Conservation (phyloP, 2,797 vertebrate species). For the Peromyscus attwateri region DNA sequence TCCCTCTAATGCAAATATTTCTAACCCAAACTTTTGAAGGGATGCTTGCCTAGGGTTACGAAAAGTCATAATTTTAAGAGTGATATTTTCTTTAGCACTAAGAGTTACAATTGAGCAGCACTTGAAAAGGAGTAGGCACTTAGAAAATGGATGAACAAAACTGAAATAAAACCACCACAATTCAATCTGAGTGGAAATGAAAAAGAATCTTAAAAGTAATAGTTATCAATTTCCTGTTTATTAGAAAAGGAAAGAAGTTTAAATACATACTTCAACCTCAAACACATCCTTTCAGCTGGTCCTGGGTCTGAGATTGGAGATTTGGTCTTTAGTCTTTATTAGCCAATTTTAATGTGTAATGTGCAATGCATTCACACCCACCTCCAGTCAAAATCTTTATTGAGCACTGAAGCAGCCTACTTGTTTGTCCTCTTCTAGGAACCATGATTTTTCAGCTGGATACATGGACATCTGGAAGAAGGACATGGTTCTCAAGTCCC, state of each 20-base stretch:
- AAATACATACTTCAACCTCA: conserved; percentile 43
- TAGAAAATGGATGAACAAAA: conserved; percentile 63
- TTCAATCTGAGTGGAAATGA: neutral
- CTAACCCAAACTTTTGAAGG: conserved; percentile 56
- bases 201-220: conserved; percentile 56
- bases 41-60: conserved; percentile 60
- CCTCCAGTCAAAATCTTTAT: neutral
- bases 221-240: neutral
- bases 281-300: conserved; percentile 28
- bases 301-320: neutral
- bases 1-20: conserved; percentile 73
- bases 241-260: conserved; percentile 37
- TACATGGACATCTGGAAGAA: neutral
- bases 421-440: neutral
- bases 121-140: conserved; percentile 54
- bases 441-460: neutral
- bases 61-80: conserved; percentile 68
- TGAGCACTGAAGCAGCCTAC: neutral
- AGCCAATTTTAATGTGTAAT: conserved; percentile 53
- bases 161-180: neutral
- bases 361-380: neutral
- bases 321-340: conserved; percentile 48
- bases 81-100: conserved; percentile 67
- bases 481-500: neutral
- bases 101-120: conserved; percentile 9